Percentiles rank a stretch among this genome's conserved stretches.
Conservation (phyloP, 1,140 invertebrate species). For the Pemphigus obesinymphae region DNA sequence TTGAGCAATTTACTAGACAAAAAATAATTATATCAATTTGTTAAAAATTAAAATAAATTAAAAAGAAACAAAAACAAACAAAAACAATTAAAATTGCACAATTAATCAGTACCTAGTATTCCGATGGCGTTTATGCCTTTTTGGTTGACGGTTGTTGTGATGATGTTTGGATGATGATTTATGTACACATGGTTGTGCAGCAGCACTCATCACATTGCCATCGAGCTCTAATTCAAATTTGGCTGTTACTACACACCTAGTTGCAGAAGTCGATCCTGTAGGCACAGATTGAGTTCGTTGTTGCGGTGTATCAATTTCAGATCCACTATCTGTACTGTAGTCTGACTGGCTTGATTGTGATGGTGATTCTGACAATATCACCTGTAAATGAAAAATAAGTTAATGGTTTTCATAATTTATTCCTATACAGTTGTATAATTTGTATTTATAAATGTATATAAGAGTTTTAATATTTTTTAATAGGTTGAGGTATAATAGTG, state of each 20-base stretch:
- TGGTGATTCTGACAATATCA: not conserved
- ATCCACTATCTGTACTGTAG: constrained; percentile 28
- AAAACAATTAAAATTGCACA: constrained; percentile 36
- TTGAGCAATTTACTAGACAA: constrained; percentile 28
- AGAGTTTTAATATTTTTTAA: not conserved
- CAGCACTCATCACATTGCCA: not conserved
- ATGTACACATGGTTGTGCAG: constrained; percentile 11
- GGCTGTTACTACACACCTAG: constrained; percentile 12
- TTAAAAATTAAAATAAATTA: constrained; percentile 22
- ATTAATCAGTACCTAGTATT: constrained; percentile 20
- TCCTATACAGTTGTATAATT: not conserved
- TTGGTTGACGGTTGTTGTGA: constrained; percentile 25
- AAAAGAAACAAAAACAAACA: no score
- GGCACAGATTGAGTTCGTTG: constrained; percentile 21
- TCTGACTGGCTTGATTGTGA: not conserved
- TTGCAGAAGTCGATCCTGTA: not conserved
- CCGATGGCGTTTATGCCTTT: constrained; percentile 26
- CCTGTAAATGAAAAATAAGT: not conserved
- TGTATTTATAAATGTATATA: no score
- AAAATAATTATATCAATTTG: not conserved
- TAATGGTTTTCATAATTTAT: no score
- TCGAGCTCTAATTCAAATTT: constrained; percentile 30
- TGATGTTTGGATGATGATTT: not conserved
- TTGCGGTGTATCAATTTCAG: constrained; percentile 6
- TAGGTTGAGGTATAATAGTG: not conserved